Conservation (phyloP, 2,113 vertebrate genomes). For the Chaetorhynchus papuensis region DNA sequence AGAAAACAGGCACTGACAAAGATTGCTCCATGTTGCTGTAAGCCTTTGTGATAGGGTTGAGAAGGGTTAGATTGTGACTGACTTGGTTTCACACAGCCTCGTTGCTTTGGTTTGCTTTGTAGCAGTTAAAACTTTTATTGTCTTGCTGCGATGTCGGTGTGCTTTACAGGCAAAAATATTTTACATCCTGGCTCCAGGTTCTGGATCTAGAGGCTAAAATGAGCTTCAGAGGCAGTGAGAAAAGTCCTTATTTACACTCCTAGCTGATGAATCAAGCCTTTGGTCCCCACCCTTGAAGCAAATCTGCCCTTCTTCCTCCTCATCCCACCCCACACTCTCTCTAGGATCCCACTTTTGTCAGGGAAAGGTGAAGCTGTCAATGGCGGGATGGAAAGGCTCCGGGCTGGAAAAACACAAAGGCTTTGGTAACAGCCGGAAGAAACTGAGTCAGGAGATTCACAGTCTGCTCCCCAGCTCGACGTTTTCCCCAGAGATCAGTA, state of each 20-base stretch:
- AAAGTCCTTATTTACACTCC: neutral
- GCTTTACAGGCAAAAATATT: neutral
- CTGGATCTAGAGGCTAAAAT: neutral
- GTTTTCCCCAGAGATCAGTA: neutral
- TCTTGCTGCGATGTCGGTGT: neutral
- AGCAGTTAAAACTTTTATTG: neutral
- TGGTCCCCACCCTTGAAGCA: accelerated
- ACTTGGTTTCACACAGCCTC: neutral
- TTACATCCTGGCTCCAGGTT: neutral
- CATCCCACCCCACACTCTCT: accelerated
- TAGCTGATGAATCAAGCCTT: neutral
- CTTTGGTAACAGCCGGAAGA: neutral
- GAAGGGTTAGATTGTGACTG: neutral
- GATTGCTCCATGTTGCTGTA: neutral
- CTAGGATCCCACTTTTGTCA: neutral
- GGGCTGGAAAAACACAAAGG: neutral
- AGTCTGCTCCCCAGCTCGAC: accelerated
- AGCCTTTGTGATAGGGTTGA: neutral
- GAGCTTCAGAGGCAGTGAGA: neutral
- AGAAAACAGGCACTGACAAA: neutral
- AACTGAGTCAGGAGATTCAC: neutral
- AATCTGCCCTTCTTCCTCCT: neutral
- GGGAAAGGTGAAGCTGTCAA: neutral
- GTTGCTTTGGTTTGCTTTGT: neutral
- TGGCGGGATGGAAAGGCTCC: neutral